Conservation (phyloP, 92 coral and sea anemone genomes). For the Parazoanthus darwini region DNA sequence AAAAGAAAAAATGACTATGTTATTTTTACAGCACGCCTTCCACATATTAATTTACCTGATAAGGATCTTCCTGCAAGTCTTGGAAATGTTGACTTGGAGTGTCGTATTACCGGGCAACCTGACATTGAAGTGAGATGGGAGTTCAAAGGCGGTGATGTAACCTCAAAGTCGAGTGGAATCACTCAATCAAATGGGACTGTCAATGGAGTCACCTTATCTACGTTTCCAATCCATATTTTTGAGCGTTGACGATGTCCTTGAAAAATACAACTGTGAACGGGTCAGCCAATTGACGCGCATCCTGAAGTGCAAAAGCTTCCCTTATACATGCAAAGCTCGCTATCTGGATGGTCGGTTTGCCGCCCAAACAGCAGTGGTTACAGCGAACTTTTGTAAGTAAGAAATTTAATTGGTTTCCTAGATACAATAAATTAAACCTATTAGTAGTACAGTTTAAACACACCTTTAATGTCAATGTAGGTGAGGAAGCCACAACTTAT, state of each 20-base stretch:
- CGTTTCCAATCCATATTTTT: not conserved
- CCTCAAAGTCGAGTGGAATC: not conserved
- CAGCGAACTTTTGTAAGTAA: not conserved
- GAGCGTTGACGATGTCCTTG: not conserved
- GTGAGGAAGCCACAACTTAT: too few species aligned
- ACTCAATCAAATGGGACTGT: not conserved
- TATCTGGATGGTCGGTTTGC: not conserved
- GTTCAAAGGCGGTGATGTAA: not conserved
- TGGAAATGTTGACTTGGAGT: not conserved
- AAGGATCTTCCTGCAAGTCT: not conserved
- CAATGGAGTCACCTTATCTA: not conserved
- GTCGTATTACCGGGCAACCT: constrained; percentile 41
- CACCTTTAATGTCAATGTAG: too few species aligned
- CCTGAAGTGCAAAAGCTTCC: not conserved
- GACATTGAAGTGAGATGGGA: constrained; percentile 20
- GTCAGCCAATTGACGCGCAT: not conserved
- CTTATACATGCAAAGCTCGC: not conserved
- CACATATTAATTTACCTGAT: not conserved
- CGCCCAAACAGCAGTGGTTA: not conserved
- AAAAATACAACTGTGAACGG: not conserved
- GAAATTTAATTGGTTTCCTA: too few species aligned
- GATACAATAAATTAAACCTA: too few species aligned
- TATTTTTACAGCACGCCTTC: not conserved
- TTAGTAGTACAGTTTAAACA: too few species aligned
- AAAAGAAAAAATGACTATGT: not conserved